Evolutionary conservation across 2,797 vertebrate species (phyloP).

Genomic region (Chaunax sp.): DNA sequence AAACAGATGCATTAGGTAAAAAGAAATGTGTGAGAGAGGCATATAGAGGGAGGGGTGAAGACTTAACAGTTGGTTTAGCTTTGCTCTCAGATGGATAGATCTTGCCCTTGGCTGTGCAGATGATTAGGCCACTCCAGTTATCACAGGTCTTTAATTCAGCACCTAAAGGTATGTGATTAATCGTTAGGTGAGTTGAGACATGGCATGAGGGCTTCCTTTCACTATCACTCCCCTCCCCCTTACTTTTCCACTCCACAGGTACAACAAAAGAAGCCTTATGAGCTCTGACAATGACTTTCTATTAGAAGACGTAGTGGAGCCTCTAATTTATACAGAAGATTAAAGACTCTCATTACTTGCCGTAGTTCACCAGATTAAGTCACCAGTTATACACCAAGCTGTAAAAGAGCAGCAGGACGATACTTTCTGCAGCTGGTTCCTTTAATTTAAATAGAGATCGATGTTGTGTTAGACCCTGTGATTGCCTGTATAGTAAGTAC

Average conservation of each 20-base stretch:
- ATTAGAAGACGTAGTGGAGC: constrained; percentile 54
- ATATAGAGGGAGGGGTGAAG: constrained; percentile 31
- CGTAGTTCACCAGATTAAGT: constrained; percentile 69
- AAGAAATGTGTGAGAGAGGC: constrained; percentile 18
- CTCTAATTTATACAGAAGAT: constrained; percentile 74
- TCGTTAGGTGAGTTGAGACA: constrained; percentile 81
- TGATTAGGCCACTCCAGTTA: constrained; percentile 80
- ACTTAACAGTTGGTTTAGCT: constrained; percentile 74
- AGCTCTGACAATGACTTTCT: constrained; percentile 62
- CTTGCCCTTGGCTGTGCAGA: constrained; percentile 73
- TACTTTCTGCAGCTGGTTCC: constrained; percentile 22
- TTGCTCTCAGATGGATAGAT: constrained; percentile 72
- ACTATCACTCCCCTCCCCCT: constrained; percentile 60
- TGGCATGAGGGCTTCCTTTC: constrained; percentile 56
- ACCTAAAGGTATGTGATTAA: constrained; percentile 84
- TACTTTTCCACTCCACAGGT: constrained; percentile 76
- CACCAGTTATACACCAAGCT: constrained; percentile 44
- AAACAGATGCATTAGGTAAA: constrained; percentile 16
- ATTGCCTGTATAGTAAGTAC: not conserved
- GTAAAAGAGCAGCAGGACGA: constrained; percentile 14
- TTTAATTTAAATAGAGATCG: constrained; percentile 23
- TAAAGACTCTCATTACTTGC: constrained; percentile 72
- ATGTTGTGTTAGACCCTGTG: not conserved
- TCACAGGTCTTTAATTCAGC: constrained; percentile 80
- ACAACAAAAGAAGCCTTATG: constrained; percentile 79